A percentile compares a stretch with the other conserved stretches of the same genome.
phyloP scores from a whole-genome alignment of 2,113 vertebrate species.

The Jaculus jaculus region DNA sequence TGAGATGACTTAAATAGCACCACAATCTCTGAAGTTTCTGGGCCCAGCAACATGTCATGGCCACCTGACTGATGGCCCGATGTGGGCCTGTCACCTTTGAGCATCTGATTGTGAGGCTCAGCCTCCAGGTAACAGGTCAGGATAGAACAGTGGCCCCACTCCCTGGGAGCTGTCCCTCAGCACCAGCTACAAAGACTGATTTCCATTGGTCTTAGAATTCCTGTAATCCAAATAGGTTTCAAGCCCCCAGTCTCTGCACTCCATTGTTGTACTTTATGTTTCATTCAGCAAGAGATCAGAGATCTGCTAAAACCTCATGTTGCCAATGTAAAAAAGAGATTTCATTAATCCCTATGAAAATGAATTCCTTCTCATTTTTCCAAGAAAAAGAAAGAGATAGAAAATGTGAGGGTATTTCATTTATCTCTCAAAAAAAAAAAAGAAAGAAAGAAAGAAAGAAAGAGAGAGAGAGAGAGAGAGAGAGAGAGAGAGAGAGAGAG shows the following conservation, averaged over 20 bases:
- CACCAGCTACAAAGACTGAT: neutral
- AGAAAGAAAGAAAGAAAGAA: too few species aligned
- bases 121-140: neutral
- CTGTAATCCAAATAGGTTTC: slow-evolving; percentile 80
- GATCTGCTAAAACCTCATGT: slow-evolving; percentile 77
- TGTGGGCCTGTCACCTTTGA: neutral
- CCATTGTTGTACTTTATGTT: slow-evolving; percentile 68
- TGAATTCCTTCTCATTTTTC: slow-evolving; percentile 72
- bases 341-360: slow-evolving; percentile 83
- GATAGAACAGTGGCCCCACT: neutral
- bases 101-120: neutral
- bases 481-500: too few species aligned
- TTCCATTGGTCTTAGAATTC: neutral
- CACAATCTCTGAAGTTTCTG: neutral
- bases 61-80: neutral
- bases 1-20: neutral
- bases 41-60: accelerated
- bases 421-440: slow-evolving; percentile 51
- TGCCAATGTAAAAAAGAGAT: slow-evolving; percentile 79
- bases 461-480: too few species aligned
- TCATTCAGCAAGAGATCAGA: slow-evolving; percentile 79
- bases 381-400: slow-evolving; percentile 48
- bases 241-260: slow-evolving; percentile 66
- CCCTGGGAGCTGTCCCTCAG: neutral
- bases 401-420: slow-evolving; percentile 60